These are phyloP conservation scores for Drosophila peninsularis DNA, from an alignment of 2,888 invertebrate species.

Conservation along the genomic window DNA sequence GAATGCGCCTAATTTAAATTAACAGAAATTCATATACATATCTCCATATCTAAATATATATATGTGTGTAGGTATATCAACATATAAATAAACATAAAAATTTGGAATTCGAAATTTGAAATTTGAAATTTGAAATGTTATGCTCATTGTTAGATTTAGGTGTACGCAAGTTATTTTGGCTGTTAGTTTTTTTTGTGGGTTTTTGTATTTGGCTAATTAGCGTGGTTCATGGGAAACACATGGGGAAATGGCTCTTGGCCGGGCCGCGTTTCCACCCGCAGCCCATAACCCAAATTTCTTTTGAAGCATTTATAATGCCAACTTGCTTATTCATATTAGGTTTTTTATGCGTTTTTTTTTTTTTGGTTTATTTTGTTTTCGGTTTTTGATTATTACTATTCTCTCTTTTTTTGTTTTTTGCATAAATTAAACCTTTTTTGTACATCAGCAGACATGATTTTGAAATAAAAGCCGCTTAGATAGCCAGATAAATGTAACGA, in stretches of 20 bases:
- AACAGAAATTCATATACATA: slow-evolving; percentile 49
- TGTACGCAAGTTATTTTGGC: slow-evolving; percentile 27
- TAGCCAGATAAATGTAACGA: slow-evolving; percentile 2
- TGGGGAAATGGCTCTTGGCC: slow-evolving; percentile 56
- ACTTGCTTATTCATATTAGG: slow-evolving; percentile 53
- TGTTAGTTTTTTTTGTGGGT: slow-evolving; percentile 18
- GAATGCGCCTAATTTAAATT: slow-evolving; percentile 78
- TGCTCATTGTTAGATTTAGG: slow-evolving; percentile 68
- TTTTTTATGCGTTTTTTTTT: slow-evolving; percentile 20
- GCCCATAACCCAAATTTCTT: slow-evolving; percentile 67
- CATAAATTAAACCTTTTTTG: slow-evolving; percentile 68
- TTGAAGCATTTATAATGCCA: slow-evolving; percentile 70
- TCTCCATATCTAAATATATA: slow-evolving; percentile 15
- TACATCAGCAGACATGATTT: slow-evolving; percentile 39
- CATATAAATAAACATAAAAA: slow-evolving; percentile 41
- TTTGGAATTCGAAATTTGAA: slow-evolving; percentile 54
- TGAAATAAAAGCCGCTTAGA: slow-evolving; percentile 9
- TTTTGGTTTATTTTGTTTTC: slow-evolving; percentile 13
- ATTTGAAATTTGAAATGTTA: slow-evolving; percentile 67
- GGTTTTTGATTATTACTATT: slow-evolving; percentile 26
- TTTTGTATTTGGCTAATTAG: slow-evolving; percentile 77
- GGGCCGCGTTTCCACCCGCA: slow-evolving; percentile 59
- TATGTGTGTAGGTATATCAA: slow-evolving; percentile 16
- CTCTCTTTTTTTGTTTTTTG: slow-evolving; percentile 42
- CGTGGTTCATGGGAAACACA: slow-evolving; percentile 72